Evolutionary conservation across 2,797 vertebrate species (phyloP), one percentile per base, ranked within the genome.

Genomic region (Eulemur rubriventer): DNA sequence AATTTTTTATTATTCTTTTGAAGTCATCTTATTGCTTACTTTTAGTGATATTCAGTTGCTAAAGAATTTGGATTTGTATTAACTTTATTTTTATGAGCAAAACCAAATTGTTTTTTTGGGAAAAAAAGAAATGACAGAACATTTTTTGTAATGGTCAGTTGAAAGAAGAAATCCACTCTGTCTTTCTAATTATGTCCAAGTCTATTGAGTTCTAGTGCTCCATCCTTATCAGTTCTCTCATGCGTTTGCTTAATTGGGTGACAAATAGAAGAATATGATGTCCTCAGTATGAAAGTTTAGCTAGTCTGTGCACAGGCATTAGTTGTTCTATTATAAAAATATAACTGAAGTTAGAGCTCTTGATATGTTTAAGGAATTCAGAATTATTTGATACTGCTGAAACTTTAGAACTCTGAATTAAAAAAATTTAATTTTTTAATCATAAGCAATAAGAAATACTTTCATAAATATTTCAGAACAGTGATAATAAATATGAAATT

Each of bases 151-250:
- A 75, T 59, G 78, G 65, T 11, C 55, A 79, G 13, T 75, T 84
- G 33, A 96, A 93, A 93, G 26, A 93, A 85, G 94, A 93, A 95
- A 83, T 90, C 33, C 63, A 87, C 76, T 95, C 79, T 85, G n/a
- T 72, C 75, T 95, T 94, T 91, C 65, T 96, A 94, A 97, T 96
- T 59, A 92, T n/a, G 33, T 67, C 52, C 7, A 14, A 65, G 18
- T 33, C 43, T 94, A 55, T 79, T 33, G 70, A 79, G 75, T 48
- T 94, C 75, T 87, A 26, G 61, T 50, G 1, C 52, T 41, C 30
- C 52, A 24, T 2, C 3, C 86, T 96, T 82, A 92, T 89, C 95
- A 22, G 75, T 87, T 90, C 82, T 95, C 70, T 75, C 0, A 3
- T 48, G 69, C 0, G 0, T 94, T 80, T 81, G 17, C 91, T 91